Base-by-base conservation (phyloP, 2,888 invertebrate genomes). In the Acanthosepion pharaonis region DNA sequence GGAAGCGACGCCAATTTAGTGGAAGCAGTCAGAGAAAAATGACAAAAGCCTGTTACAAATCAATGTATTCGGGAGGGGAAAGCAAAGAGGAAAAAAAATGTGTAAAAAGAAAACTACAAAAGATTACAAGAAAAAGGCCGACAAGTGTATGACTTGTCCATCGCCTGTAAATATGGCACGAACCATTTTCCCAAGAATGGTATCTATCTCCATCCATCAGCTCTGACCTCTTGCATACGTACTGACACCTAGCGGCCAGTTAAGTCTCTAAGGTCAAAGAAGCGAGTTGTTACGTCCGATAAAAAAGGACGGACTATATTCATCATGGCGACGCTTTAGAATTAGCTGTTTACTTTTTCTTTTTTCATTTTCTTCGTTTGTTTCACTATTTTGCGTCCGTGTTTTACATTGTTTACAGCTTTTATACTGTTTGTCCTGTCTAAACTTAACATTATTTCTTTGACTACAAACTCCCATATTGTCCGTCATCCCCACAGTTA, bases 211-310 rank as follows among this genome's bases (percentile, higher is more conserved):
- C 8, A 78, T 78, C 78, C 28, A 78, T 78, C 78, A 78, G 78
- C 78, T 78, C 78, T 78, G n/a, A 78, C 78, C 78, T 78, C 78
- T n/a, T n/a, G 78, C 78, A 78, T 78, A 78, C n/a, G 78, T 78
- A n/a, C 78, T 78, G 78, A 78, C 78, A 78, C 78, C 78, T 78
- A 78, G 28, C 78, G 78, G 78, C n/a, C 78, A n/a, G 78, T 8
- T n/a, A 78, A 28, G 78, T 78, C 78, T 78, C 28, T n/a, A 78
- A n/a, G 78, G 78, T 78, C 28, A 78, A n/a, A n/a, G 78, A 78
- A n/a, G 78, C 28, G 78, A 78, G 78, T 15, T 78, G 28, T 15
- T n/a, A 78, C 78, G 28, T 78, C 78, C 78, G 78, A 78, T 78
- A 78, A 78, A 78, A n/a, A 3, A 78, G 78, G 78, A 28, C 8